phyloP scores from a whole-genome alignment of 2,888 invertebrate genomes.

The Bimastos eiseni region DNA sequence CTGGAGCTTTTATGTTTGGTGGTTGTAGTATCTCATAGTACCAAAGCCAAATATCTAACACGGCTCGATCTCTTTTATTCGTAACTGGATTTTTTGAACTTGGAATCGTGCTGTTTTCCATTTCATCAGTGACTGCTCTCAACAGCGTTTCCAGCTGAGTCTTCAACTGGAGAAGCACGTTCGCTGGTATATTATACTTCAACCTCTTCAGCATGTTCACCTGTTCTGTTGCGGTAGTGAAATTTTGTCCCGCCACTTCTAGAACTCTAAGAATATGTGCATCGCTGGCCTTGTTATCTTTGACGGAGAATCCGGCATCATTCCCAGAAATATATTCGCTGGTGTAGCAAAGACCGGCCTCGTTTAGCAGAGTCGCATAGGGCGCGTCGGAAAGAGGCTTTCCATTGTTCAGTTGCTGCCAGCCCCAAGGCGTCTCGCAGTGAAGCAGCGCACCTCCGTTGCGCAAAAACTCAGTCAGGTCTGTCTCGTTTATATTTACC shows the following conservation, averaged over 20 bases:
- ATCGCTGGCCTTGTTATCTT: background rate
- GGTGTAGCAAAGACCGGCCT: background rate
- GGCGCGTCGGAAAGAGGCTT: background rate
- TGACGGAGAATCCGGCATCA: background rate
- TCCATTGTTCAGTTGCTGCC: conserved; percentile 31
- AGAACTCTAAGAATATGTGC: background rate
- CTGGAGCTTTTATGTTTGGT: conserved; percentile 36
- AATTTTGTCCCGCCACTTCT: background rate
- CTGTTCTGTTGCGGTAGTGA: background rate
- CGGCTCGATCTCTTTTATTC: background rate
- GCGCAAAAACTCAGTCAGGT: conserved; percentile 29
- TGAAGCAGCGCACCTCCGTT: conserved; percentile 41
- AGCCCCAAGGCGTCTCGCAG: conserved; percentile 44
- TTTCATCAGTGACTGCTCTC: background rate
- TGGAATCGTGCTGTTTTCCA: background rate
- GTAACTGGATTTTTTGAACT: background rate
- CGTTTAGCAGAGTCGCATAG: background rate
- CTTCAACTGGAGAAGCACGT: background rate
- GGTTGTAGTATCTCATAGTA: background rate
- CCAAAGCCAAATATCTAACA: background rate
- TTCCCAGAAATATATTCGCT: background rate
- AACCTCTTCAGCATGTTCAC: background rate
- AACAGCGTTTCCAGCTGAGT: background rate
- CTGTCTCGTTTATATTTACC: background rate
- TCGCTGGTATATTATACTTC: background rate